Percentiles rank a stretch among this genome's conserved stretches.
phyloP scores from a whole-genome alignment of 2,113 vertebrate species.

The Saguinus midas region DNA sequence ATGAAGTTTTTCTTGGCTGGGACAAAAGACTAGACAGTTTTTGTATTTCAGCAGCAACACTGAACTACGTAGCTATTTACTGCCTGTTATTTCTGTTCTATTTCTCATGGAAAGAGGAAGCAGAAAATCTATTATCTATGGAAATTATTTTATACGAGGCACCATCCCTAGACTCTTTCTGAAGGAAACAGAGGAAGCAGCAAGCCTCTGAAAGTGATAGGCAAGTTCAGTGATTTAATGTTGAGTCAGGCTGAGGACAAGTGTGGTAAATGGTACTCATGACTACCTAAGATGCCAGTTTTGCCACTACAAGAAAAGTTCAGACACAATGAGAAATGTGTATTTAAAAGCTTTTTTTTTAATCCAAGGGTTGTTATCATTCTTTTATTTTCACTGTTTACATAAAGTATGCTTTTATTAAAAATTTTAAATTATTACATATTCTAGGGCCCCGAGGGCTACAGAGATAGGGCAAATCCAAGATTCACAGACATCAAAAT shows the following conservation, averaged over 20 bases:
- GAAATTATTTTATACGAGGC: background rate
- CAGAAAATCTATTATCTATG: background rate
- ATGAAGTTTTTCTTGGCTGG: background rate
- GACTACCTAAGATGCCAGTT: background rate
- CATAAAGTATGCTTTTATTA: background rate
- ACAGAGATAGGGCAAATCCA: background rate
- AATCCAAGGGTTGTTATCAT: background rate
- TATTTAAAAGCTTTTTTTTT: background rate
- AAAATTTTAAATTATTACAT: background rate
- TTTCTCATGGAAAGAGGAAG: background rate
- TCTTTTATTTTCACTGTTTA: constrained; percentile 6
- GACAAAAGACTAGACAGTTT: background rate
- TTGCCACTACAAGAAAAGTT: background rate
- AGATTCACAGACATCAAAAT: background rate
- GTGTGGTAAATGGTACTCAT: background rate
- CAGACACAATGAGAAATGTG: background rate
- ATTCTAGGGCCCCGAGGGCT: background rate
- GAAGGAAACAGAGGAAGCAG: background rate
- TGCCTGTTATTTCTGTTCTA: background rate
- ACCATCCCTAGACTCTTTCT: background rate
- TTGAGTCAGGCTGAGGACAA: background rate
- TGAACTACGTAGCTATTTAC: background rate
- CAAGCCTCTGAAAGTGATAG: background rate
- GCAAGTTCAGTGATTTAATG: background rate
- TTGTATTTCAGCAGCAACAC: constrained; percentile 12